A percentile compares a stretch with the other conserved stretches of the same genome.
Conservation (phyloP, 2,113 vertebrate species). For the Entelurus aequoreus region DNA sequence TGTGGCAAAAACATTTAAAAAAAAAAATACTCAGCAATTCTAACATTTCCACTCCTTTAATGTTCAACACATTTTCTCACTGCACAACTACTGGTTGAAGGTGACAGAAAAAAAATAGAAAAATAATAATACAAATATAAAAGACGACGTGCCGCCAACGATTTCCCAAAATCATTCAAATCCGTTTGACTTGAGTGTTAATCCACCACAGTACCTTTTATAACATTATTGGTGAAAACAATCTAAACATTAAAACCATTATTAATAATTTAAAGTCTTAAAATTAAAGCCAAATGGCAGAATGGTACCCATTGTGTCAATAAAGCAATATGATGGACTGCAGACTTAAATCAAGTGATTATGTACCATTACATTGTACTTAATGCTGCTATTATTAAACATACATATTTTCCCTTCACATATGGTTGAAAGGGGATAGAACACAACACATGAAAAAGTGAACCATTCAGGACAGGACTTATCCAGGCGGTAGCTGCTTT, state of each 20-base stretch:
- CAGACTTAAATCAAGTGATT: no score
- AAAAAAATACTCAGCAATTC: background rate
- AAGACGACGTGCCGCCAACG: background rate
- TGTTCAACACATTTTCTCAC: background rate
- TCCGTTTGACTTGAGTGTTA: background rate
- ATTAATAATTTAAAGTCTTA: background rate
- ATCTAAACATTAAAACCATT: background rate
- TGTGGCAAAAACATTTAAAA: no score
- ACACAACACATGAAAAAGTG: no score
- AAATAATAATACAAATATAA: background rate
- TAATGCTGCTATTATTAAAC: background rate
- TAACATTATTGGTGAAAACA: background rate
- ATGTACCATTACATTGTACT: background rate
- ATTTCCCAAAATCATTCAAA: background rate
- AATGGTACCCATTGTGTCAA: background rate
- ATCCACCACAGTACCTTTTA: no score
- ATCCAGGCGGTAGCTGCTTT: background rate
- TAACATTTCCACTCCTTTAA: background rate
- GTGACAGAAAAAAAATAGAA: background rate
- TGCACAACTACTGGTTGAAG: background rate
- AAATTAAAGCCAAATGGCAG: background rate
- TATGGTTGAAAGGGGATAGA: background rate
- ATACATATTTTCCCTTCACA: background rate
- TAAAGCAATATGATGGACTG: background rate
- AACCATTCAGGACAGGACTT: no score